Percentiles rank a stretch among this genome's conserved stretches.
Evolutionary conservation across 2,113 vertebrate species (phyloP).

Genomic region (Pteronura brasiliensis): DNA sequence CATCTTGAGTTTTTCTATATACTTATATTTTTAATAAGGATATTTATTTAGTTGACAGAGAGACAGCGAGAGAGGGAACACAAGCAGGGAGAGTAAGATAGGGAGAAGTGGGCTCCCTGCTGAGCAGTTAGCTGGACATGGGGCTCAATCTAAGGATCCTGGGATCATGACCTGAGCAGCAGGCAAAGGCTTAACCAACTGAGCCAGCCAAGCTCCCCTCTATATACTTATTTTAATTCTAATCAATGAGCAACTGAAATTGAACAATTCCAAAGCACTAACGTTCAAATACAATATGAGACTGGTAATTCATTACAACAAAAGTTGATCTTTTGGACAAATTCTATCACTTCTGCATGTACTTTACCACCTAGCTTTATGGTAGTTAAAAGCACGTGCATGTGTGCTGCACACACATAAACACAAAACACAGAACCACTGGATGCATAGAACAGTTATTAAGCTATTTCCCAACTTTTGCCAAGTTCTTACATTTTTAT

Average conservation of each 20-base stretch:
- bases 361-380: not conserved
- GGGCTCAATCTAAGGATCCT: no score
- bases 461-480: not conserved
- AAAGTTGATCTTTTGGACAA: not conserved
- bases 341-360: not conserved
- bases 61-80: no score
- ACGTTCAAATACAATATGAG: not conserved
- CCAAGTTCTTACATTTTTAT: not conserved
- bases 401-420: not conserved
- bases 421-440: not conserved
- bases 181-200: no score
- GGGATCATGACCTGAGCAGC: no score
- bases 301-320: not conserved
- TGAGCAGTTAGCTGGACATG: no score
- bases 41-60: no score
- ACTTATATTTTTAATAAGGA: no score
- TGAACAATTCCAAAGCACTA: not conserved
- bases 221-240: not conserved
- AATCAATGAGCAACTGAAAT: not conserved
- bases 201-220: not conserved
- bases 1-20: not conserved
- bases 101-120: no score
- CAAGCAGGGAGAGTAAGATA: no score
- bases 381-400: not conserved
- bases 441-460: not conserved